A percentile compares a stretch with the other conserved stretches of the same genome.
phyloP scores from a whole-genome alignment of 2,888 invertebrate genomes.

The Ernsta delagoae region DNA sequence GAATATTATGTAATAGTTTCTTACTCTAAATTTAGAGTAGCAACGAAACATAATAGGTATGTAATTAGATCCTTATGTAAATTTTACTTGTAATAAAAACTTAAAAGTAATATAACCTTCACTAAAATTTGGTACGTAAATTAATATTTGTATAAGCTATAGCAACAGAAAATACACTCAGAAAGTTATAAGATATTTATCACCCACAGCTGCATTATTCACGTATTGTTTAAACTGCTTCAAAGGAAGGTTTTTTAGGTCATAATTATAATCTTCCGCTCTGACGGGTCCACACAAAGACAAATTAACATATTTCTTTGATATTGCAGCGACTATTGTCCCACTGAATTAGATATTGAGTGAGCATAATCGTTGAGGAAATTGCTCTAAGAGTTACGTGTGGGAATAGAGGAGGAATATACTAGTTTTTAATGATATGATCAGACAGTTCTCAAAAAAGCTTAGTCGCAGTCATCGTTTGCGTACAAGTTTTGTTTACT shows the following conservation, averaged over 20 bases:
- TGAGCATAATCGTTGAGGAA: conserved; percentile 70
- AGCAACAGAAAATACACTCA: neutral
- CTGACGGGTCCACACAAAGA: conserved; percentile 74
- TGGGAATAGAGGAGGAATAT: conserved; percentile 42
- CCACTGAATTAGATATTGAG: conserved; percentile 75
- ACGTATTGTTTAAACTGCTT: conserved; percentile 28
- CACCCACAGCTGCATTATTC: conserved; percentile 25
- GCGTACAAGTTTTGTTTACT: no score
- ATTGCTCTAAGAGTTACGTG: conserved; percentile 73
- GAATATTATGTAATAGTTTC: no score
- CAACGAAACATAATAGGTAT: no score
- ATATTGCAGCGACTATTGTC: conserved; percentile 77
- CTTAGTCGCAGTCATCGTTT: no score
- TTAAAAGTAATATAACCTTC: no score
- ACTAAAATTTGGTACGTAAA: no score
- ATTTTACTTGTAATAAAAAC: no score
- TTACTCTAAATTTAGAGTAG: no score
- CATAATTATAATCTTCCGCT: conserved; percentile 83
- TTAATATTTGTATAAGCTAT: conserved; percentile 1
- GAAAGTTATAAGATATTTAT: conserved; percentile 27
- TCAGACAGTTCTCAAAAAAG: no score
- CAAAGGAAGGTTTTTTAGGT: conserved; percentile 51
- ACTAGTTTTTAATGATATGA: no score
- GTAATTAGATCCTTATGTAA: no score
- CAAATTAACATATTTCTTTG: conserved; percentile 81